Conservation (phyloP, 1,140 invertebrate species). For the Zaprionus davidi region DNA sequence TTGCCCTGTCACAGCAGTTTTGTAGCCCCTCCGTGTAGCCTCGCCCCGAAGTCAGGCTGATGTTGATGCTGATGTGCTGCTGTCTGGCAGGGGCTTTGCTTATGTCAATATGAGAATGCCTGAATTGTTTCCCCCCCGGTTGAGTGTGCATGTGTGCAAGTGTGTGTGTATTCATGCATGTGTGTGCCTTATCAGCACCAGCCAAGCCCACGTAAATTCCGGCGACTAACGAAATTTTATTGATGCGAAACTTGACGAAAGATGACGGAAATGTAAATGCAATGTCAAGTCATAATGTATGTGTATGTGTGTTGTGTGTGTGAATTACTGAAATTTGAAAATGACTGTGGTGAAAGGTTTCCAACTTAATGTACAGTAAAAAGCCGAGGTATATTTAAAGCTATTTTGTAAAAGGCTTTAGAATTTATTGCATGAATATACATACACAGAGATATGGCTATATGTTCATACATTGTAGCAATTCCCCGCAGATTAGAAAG, state of each 20-base stretch:
- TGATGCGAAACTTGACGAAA: conserved; percentile 49
- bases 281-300: conserved; percentile 14
- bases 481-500: neutral
- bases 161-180: conserved; percentile 17
- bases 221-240: conserved; percentile 49
- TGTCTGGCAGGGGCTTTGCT: conserved; percentile 42
- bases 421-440: neutral
- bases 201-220: conserved; percentile 51
- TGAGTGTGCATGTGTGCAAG: neutral
- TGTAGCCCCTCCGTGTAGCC: neutral
- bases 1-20: conserved; percentile 47
- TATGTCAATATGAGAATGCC: conserved; percentile 54
- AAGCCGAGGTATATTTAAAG: neutral
- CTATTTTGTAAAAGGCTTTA: neutral
- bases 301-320: conserved; percentile 13
- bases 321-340: conserved; percentile 27
- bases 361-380: neutral
- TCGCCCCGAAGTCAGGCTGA: neutral
- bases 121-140: conserved; percentile 18
- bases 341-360: conserved; percentile 28
- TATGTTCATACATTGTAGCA: neutral
- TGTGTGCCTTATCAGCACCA: conserved; percentile 51
- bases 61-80: conserved; percentile 34
- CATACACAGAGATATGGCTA: neutral
- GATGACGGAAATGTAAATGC: conserved; percentile 42